phyloP scores from a whole-genome alignment of 2,797 vertebrate genomes.

The Muscicapa comitata region DNA sequence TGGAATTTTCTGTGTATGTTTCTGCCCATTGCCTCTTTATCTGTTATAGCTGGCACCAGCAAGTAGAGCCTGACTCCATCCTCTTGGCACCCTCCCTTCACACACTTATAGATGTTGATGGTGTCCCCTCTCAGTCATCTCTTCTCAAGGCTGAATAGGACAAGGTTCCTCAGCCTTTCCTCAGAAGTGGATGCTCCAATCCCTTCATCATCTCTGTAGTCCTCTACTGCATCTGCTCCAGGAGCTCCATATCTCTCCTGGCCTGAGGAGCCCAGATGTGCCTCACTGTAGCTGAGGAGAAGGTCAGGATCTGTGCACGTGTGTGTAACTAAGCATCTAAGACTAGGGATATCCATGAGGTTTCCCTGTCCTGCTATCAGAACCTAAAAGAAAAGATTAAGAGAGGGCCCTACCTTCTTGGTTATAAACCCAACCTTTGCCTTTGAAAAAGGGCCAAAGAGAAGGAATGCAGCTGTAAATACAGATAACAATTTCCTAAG shows the following conservation, averaged over 20 bases:
- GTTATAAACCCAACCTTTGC: not conserved
- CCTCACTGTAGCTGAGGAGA: no score
- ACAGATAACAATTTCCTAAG: not conserved
- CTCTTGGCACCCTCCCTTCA: not conserved
- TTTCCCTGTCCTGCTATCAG: not conserved
- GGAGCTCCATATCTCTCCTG: not conserved
- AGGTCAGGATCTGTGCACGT: accelerated
- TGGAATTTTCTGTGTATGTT: not conserved
- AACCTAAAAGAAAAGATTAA: not conserved
- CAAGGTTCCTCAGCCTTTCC: not conserved
- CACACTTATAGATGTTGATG: not conserved
- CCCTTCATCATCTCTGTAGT: not conserved
- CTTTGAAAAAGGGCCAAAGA: not conserved
- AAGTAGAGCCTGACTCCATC: not conserved
- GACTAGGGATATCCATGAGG: accelerated
- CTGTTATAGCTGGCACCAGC: not conserved
- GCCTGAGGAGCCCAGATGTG: not conserved
- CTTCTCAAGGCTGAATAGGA: not conserved
- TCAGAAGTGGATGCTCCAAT: not conserved
- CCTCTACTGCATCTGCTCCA: not conserved
- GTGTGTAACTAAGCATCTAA: not conserved
- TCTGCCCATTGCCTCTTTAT: not conserved
- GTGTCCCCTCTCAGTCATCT: not conserved
- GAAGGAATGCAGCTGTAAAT: not conserved
- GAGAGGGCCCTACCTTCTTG: not conserved